Percentiles rank a stretch among this genome's conserved stretches.
These are phyloP conservation scores for Cephalotes varians DNA, from an alignment of 2,888 invertebrate species.

Conservation along the genomic window DNA sequence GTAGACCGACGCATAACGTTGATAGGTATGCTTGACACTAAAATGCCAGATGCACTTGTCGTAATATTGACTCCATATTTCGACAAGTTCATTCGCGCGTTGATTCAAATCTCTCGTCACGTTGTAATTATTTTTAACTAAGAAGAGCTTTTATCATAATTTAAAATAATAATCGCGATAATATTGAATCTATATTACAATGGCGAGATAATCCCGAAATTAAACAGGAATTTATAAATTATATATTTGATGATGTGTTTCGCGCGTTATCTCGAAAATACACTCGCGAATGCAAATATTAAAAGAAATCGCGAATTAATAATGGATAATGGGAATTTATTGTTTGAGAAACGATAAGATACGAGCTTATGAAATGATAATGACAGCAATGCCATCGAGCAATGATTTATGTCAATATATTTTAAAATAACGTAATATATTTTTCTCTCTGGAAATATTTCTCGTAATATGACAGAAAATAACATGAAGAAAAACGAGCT, in stretches of 20 bases:
- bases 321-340: background rate
- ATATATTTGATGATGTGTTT: slow-evolving; percentile 10
- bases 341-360: slow-evolving; percentile 16
- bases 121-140: slow-evolving; percentile 1
- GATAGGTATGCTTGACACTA: slow-evolving; percentile 37
- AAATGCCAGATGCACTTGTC: slow-evolving; percentile 17
- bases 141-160: slow-evolving; percentile 1
- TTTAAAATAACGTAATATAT: background rate
- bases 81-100: background rate
- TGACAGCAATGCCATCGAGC: background rate
- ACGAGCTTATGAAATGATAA: background rate
- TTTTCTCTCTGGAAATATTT: slow-evolving; percentile 7
- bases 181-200: slow-evolving; percentile 30
- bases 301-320: background rate
- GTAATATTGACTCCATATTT: slow-evolving; percentile 6
- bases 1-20: slow-evolving; percentile 21
- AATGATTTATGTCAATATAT: background rate
- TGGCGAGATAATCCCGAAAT: slow-evolving; percentile 20
- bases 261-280: slow-evolving; percentile 20
- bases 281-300: slow-evolving; percentile 6
- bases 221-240: slow-evolving; percentile 38
- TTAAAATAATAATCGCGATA: slow-evolving; percentile 23
- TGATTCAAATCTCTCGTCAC: slow-evolving; percentile 21
- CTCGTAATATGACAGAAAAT: background rate
- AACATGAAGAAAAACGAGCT: background rate